A percentile compares a stretch with the other conserved stretches of the same genome.
These are phyloP conservation scores for Cephus pulcher DNA, from an alignment of 2,888 invertebrate genomes.

Conservation along the genomic window DNA sequence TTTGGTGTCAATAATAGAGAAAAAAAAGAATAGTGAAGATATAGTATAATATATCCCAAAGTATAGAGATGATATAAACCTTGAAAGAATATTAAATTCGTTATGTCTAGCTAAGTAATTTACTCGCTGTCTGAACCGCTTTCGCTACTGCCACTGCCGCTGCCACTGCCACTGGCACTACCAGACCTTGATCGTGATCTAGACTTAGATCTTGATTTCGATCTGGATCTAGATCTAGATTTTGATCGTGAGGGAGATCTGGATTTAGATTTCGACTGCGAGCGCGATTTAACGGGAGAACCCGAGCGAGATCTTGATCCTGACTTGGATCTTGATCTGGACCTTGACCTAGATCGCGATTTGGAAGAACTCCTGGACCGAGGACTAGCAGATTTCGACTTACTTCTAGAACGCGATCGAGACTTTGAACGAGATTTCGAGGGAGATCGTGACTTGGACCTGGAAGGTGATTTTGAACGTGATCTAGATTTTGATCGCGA, in stretches of 20 bases:
- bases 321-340: conserved; percentile 43
- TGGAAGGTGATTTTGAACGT: conserved; percentile 51
- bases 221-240: conserved; percentile 37
- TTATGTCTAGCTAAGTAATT: conserved; percentile 13
- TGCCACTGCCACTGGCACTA: conserved; percentile 56
- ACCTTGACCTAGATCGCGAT: conserved; percentile 49
- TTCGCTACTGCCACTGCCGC: conserved; percentile 56
- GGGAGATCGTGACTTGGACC: conserved; percentile 42
- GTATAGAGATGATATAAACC: too few species aligned
- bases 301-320: conserved; percentile 54
- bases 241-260: conserved; percentile 54
- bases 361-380: conserved; percentile 35
- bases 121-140: conserved; percentile 57
- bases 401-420: conserved; percentile 41
- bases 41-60: too few species aligned
- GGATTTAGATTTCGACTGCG: conserved; percentile 46
- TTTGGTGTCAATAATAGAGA: too few species aligned
- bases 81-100: too few species aligned
- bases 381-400: conserved; percentile 30
- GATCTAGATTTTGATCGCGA: conserved; percentile 55
- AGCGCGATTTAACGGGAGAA: conserved; percentile 42
- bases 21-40: too few species aligned
- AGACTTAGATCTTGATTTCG: conserved; percentile 41
- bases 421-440: conserved; percentile 48
- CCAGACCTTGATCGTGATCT: conserved; percentile 39